Base-by-base conservation (phyloP, 2,113 vertebrate genomes). In the Paralichthys olivaceus region DNA sequence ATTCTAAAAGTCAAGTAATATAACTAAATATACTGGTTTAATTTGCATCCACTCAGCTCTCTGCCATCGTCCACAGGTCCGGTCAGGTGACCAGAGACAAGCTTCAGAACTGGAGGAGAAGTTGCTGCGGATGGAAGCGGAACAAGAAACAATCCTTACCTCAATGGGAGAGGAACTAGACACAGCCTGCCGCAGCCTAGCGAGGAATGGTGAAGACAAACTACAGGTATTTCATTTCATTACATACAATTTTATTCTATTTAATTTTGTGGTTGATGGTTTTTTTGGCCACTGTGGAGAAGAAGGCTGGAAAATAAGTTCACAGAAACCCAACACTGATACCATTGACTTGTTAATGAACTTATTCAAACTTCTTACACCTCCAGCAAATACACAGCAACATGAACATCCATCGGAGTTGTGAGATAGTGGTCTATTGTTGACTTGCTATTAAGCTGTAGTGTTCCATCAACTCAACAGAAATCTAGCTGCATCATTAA, bases 101-200 rank as follows among this genome's bases (percentile, higher is more conserved):
- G 92, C 77, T 25, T 88, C 96, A 22, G 92, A 91, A 29, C 93
- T 97, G 67, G 93, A 95, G 56, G 93, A 96, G 73, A 96, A 94
- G 37, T 75, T 98, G 34, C 69, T 56, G 62, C 91, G 90, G 26
- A 87, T 97, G 87, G 95, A 97, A 87, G 93, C 93, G 0, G 96
- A 98, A 62, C 95, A 95, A 66, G 95, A 96, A 66, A 94, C 94
- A 4, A 93, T 98, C 32, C 94, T 98, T 20, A 86, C 92, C 4
- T 71, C 94, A 70, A 90, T 97, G 84, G 97, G 96, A 66, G 94
- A 90, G 54, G 96, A 97, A 90, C 94, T 99, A 69, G 96, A 98
- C 83, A 43, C 91, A 49, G 95, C 91, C 55, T 98, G 97, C 90
- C 89, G 95, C 77, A 80, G 94, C 47, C 91, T 98, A 78, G 95